Evolutionary conservation across 2,888 invertebrate genomes (phyloP), one percentile per base, ranked within the genome.

Genomic region (Cryptosula pallasiana): DNA sequence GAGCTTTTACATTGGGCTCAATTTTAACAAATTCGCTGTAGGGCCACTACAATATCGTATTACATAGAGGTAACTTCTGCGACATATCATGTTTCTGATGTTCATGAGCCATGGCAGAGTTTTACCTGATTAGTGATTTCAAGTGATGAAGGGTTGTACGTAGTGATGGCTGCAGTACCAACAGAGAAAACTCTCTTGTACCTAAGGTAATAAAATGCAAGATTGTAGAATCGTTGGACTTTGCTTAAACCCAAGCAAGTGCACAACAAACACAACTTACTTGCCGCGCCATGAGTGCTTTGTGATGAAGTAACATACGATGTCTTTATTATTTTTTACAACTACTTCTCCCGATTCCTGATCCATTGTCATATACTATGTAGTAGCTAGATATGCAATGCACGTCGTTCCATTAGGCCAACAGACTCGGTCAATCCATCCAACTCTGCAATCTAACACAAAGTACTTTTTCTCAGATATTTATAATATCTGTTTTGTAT

Each of bases 231-330:
- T 5, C 45, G 45, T 5, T 45, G 5, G 20, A 20, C 45, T 45
- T 13, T 5, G 45, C 20, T 20, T 13, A 45, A 45, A 45, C 5
- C 5, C 45, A 45, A 45, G 45, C 9, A 45, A 13, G 45, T 45
- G 20, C 20, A 20, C 45, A 45, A 45, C 5, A 45, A 45, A n/a
- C n/a, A 45, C 20, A 45, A 82, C 90, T 88, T 86, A 92, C 91
- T 94, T 97, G 84, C 98, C 99, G 86, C 95, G 97, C 98, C 98
- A 99, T 72, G 88, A 95, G 86, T 96, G 95, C 87, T 99, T 99
- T 45, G 93, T 95, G 82, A 97, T 95, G 82, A 94, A 90, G 87
- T 94, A 99, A 83, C 97, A 96, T 77, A 94, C 93, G 84, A 96
- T 89, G 90, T 99, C 98, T 82, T 92, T 90, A 88, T 96, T 97